Evolutionary conservation across 2,113 vertebrate genomes (phyloP).

Genomic region (Mormyrus lacerda): DNA sequence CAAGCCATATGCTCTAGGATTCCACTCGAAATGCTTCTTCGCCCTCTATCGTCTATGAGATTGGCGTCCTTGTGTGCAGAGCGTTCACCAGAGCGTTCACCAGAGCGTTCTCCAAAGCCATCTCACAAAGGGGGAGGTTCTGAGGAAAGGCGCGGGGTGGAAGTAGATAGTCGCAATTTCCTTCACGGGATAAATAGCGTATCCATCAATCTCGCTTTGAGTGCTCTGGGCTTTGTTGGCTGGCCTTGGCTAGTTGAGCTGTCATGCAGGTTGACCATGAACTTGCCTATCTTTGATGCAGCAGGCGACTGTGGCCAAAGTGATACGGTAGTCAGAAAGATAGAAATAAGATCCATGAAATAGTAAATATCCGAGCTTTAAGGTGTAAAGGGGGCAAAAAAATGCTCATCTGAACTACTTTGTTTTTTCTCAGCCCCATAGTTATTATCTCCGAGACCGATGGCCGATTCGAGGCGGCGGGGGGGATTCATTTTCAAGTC

Average conservation of each 20-base stretch:
- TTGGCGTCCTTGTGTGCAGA: background rate
- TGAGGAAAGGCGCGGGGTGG: background rate
- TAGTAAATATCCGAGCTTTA: background rate
- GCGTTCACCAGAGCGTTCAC: background rate
- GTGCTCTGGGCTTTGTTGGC: background rate
- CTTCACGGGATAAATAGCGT: background rate
- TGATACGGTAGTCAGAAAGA: background rate
- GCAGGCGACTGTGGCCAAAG: background rate
- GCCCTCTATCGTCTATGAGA: background rate
- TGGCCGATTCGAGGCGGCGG: background rate
- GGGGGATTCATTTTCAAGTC: background rate
- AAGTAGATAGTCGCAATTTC: background rate
- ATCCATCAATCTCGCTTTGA: background rate
- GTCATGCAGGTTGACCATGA: background rate
- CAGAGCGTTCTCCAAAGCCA: background rate
- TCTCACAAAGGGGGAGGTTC: background rate
- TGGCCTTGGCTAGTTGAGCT: background rate
- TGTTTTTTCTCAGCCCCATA: background rate
- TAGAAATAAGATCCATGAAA: background rate
- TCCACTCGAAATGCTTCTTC: background rate
- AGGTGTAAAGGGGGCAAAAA: background rate
- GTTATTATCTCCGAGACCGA: background rate
- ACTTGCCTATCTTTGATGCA: background rate
- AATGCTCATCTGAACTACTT: background rate
- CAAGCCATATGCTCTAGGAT: background rate